A percentile compares a stretch with the other conserved stretches of the same genome.
Conservation (phyloP, 2,113 vertebrate genomes). For the Acinonyx jubatus region DNA sequence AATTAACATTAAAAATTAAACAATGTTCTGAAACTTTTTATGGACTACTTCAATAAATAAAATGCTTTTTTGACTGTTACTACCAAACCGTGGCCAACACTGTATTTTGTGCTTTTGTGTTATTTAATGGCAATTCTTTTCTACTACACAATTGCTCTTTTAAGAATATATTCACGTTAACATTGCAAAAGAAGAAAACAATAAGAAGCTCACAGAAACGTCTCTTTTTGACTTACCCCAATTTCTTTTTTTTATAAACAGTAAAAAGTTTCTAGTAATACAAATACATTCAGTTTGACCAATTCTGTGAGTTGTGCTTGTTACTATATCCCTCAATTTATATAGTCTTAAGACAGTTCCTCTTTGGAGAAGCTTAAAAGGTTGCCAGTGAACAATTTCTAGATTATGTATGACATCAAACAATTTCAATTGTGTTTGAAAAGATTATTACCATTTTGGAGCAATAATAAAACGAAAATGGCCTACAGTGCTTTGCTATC, state of each 20-base stretch:
- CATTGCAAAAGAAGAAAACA: constrained; percentile 26
- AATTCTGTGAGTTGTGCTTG: neutral
- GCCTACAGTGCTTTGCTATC: neutral
- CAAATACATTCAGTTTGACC: neutral
- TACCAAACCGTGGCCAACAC: neutral
- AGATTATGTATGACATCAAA: neutral
- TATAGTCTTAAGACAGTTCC: neutral
- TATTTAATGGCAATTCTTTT: constrained; percentile 23
- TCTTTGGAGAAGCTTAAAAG: neutral
- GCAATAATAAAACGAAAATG: neutral
- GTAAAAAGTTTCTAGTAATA: neutral
- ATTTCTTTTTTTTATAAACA: constrained; percentile 23
- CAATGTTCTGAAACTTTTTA: neutral
- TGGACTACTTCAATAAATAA: neutral
- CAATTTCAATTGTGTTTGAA: constrained; percentile 39
- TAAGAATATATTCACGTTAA: constrained; percentile 27
- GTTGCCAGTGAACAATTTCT: neutral
- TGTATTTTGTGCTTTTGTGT: constrained; percentile 16
- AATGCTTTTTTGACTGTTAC: neutral
- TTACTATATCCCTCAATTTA: neutral
- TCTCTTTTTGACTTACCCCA: neutral
- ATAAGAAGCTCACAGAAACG: neutral
- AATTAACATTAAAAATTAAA: constrained; percentile 35
- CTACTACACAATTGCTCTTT: constrained; percentile 37
- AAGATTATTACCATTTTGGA: constrained; percentile 6